phyloP scores from a whole-genome alignment of 2,888 invertebrate genomes.

The Epicampocera succincta region DNA sequence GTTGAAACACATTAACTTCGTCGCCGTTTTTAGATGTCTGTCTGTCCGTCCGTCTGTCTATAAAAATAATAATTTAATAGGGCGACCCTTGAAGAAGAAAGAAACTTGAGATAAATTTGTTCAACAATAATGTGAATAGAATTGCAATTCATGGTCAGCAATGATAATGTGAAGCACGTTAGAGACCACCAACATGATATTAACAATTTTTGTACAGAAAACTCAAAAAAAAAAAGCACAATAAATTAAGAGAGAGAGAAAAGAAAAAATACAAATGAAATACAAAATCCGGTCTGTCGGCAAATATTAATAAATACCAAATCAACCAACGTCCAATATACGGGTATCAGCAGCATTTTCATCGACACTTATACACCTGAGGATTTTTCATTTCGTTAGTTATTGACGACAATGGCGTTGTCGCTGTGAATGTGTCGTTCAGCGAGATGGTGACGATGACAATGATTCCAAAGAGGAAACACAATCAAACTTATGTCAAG shows the following conservation, averaged over 20 bases:
- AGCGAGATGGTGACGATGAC: slow-evolving; percentile 45
- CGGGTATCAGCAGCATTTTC: not conserved
- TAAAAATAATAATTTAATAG: slow-evolving; percentile 21
- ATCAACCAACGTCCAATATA: slow-evolving; percentile 11
- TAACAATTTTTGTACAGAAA: slow-evolving; percentile 10
- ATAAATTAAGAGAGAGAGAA: too few relatives aligned
- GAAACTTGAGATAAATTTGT: slow-evolving; percentile 23
- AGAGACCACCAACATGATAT: slow-evolving; percentile 69
- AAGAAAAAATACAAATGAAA: slow-evolving; percentile 7
- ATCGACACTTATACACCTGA: slow-evolving; percentile 61
- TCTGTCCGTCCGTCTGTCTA: too few relatives aligned
- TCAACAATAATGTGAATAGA: slow-evolving; percentile 44
- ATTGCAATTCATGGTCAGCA: slow-evolving; percentile 71
- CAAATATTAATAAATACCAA: slow-evolving; percentile 52
- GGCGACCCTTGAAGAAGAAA: not conserved
- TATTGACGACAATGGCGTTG: slow-evolving; percentile 50
- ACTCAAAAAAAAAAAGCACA: slow-evolving; percentile 19
- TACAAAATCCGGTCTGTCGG: slow-evolving; percentile 52
- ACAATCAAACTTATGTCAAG: slow-evolving; percentile 63
- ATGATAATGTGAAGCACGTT: slow-evolving; percentile 66
- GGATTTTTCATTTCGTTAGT: slow-evolving; percentile 47
- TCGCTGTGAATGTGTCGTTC: slow-evolving; percentile 26
- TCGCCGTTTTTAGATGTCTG: slow-evolving; percentile 40
- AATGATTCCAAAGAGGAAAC: slow-evolving; percentile 61
- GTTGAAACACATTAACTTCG: slow-evolving; percentile 41